These are phyloP conservation scores for Bhutanitis thaidina DNA, from an alignment of 2,888 invertebrate genomes.

Conservation along the genomic window DNA sequence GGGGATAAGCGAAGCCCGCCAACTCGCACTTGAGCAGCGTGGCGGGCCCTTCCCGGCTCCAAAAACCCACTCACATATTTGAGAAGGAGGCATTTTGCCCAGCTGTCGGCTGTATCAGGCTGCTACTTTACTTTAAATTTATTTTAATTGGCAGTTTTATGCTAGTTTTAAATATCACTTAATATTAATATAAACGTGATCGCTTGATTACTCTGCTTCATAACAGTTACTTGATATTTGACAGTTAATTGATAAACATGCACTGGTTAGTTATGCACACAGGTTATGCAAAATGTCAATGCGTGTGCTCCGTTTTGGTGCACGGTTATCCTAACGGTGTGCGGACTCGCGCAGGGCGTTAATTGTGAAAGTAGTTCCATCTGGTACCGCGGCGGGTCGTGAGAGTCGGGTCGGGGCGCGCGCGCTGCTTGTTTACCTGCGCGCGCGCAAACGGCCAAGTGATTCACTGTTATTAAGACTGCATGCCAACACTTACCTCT, in stretches of 20 bases:
- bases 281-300: constrained; percentile 4
- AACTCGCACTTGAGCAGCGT: no score
- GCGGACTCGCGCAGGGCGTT: constrained; percentile 35
- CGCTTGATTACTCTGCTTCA: no score
- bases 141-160: no score
- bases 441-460: constrained; percentile 50
- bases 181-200: no score
- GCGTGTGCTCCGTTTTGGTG: constrained; percentile 24
- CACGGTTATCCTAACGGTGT: constrained; percentile 32
- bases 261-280: not conserved
- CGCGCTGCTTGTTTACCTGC: constrained; percentile 35
- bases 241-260: not conserved
- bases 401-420: constrained; percentile 13
- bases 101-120: no score
- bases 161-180: no score
- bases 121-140: no score
- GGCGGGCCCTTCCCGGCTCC: no score
- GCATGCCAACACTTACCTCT: constrained; percentile 20
- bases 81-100: no score
- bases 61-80: no score
- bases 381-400: constrained; percentile 30
- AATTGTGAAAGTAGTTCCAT: constrained; percentile 49
- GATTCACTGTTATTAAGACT: constrained; percentile 45
- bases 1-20: no score
- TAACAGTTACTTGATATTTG: no score